These are phyloP conservation scores for Petaurus breviceps DNA, from an alignment of 2,113 vertebrate genomes.

Conservation along the genomic window DNA sequence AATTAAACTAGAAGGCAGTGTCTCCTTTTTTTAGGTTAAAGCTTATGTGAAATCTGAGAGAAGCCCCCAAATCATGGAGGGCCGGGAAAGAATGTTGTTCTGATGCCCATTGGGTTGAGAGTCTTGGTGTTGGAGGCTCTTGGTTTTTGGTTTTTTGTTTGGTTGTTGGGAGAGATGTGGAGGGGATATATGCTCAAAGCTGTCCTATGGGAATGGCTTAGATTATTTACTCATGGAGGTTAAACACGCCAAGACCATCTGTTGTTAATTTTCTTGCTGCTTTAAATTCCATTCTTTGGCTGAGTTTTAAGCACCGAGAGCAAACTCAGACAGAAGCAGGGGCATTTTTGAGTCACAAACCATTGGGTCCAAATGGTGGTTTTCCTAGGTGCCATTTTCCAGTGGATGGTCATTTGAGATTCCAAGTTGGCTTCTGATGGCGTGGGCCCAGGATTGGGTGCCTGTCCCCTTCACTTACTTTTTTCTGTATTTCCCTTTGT, in stretches of 20 bases:
- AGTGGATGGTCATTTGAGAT: background rate
- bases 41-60: background rate
- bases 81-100: slow-evolving; percentile 12
- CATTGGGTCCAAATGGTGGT: slow-evolving; percentile 53
- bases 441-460: slow-evolving; percentile 25
- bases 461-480: slow-evolving; percentile 9
- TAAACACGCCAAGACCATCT: slow-evolving; percentile 75
- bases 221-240: slow-evolving; percentile 75
- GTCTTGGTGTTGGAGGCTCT: slow-evolving; percentile 41
- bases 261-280: slow-evolving; percentile 79
- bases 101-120: slow-evolving; percentile 10
- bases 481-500: background rate
- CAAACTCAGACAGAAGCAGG: slow-evolving; percentile 62
- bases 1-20: background rate
- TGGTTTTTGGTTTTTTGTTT: background rate
- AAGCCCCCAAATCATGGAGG: background rate
- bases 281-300: slow-evolving; percentile 78
- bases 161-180: background rate
- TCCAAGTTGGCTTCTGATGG: slow-evolving; percentile 39
- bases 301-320: slow-evolving; percentile 73
- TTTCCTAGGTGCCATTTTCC: slow-evolving; percentile 52
- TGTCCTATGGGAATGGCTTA: slow-evolving; percentile 43
- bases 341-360: slow-evolving; percentile 36
- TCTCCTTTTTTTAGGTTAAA: background rate
- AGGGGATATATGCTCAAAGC: background rate